phyloP scores from a whole-genome alignment of 2,888 invertebrate genomes.

The Heliconius hortense region DNA sequence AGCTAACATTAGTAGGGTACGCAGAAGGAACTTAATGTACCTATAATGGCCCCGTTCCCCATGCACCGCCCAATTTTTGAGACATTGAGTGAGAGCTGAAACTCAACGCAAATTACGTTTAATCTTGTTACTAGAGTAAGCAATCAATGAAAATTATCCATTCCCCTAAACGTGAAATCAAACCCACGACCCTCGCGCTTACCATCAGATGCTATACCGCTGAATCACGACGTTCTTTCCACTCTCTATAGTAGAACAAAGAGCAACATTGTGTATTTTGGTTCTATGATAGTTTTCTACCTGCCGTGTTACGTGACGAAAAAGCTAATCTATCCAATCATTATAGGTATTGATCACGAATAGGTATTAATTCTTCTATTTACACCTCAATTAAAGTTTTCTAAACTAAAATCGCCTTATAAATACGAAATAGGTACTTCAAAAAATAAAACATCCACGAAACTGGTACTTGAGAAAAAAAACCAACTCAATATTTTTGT shows the following conservation, averaged over 20 bases:
- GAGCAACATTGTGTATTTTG: too few relatives aligned
- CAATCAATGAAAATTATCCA: background rate
- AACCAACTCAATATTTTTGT: background rate
- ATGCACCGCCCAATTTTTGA: too few relatives aligned
- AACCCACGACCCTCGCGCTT: background rate
- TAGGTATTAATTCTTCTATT: background rate
- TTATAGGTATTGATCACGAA: background rate
- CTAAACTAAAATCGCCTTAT: too few relatives aligned
- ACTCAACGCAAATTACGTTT: background rate
- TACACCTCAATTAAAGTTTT: background rate
- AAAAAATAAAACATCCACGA: background rate
- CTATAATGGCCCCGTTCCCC: too few relatives aligned
- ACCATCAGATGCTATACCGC: background rate
- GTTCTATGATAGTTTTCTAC: background rate
- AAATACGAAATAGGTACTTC: background rate
- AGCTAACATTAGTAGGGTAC: too few relatives aligned
- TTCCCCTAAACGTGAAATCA: background rate
- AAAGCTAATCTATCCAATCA: too few relatives aligned
- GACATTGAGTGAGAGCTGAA: background rate
- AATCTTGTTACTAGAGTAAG: background rate
- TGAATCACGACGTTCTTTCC: too few relatives aligned
- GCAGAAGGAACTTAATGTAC: too few relatives aligned
- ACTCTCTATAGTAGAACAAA: too few relatives aligned
- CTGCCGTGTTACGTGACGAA: background rate
- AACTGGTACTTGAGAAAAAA: background rate